A percentile compares a stretch with the other conserved stretches of the same genome.
Evolutionary conservation across 23 tunicate genomes (phyloP).

Genomic region (Pegea sp.): DNA sequence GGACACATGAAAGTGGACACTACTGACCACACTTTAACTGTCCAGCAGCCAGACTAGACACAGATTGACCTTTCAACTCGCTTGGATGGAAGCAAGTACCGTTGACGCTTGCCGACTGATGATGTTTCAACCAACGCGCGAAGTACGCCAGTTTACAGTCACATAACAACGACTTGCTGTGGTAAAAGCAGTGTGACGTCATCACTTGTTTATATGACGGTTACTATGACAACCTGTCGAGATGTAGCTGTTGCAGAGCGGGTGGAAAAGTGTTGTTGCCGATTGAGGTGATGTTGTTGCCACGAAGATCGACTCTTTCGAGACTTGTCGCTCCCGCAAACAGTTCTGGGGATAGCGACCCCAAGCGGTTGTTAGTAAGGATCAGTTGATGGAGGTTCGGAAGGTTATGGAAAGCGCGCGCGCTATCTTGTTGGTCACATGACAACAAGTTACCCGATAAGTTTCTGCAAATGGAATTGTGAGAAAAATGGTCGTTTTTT

Average conservation of each 20-base stretch:
- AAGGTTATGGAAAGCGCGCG: conserved; percentile 29
- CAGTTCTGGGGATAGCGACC: conserved; percentile 27
- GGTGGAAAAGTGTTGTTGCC: conserved; percentile 23
- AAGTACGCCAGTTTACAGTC: conserved; percentile 66
- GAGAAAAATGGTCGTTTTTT: background rate
- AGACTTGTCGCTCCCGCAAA: conserved; percentile 23
- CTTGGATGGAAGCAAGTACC: conserved; percentile 57
- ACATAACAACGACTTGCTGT: conserved; percentile 58
- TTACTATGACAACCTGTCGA: background rate
- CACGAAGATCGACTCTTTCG: conserved; percentile 19
- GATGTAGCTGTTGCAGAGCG: background rate
- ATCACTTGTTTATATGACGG: background rate
- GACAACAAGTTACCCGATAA: conserved; percentile 46
- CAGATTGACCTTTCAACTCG: conserved; percentile 18
- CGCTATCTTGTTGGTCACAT: conserved; percentile 47
- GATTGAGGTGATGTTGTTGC: conserved; percentile 50
- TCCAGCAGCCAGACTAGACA: conserved; percentile 3
- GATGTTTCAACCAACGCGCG: conserved; percentile 19
- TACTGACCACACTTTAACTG: conserved; percentile 65
- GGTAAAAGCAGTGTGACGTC: background rate
- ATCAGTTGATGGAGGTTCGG: conserved; percentile 5
- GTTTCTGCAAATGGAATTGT: conserved; percentile 17
- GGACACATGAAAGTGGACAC: background rate
- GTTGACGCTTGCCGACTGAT: conserved; percentile 2
- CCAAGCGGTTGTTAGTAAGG: conserved; percentile 27